Evolutionary conservation across 1,140 invertebrate genomes (phyloP).

Genomic region (Ips nitidus): DNA sequence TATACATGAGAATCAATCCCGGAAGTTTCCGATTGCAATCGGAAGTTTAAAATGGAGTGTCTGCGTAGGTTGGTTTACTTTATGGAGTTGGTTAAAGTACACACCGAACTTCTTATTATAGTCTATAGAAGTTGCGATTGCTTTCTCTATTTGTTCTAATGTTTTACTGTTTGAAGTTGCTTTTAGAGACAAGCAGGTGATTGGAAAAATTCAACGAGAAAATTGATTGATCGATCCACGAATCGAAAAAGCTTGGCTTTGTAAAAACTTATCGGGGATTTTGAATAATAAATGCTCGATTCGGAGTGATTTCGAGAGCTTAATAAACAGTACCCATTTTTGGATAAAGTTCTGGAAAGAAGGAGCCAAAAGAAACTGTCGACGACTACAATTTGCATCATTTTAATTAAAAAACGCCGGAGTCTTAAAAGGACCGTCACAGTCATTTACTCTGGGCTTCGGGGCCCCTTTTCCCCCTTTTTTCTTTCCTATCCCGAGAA

Average conservation of each 20-base stretch:
- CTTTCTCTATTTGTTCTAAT: neutral
- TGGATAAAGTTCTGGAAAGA: conserved; percentile 1
- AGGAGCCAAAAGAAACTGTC: conserved; percentile 5
- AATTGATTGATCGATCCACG: neutral
- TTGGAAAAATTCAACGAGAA: neutral
- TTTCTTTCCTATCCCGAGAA: conserved; percentile 7
- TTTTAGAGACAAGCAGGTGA: neutral
- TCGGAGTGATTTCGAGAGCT: conserved; percentile 13
- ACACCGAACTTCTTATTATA: neutral
- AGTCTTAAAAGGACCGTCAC: conserved; percentile 17
- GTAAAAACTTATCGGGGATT: conserved; percentile 11
- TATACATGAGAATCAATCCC: neutral
- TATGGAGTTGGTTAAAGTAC: conserved; percentile 1
- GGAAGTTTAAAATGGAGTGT: conserved; percentile 1
- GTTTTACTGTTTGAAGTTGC: neutral
- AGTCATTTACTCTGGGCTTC: conserved; percentile 17
- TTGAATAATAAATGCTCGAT: conserved; percentile 22
- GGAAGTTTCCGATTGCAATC: conserved; percentile 1
- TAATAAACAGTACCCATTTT: conserved; percentile 25
- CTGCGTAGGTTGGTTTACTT: neutral
- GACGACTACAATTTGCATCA: conserved; percentile 22
- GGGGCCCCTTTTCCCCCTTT: conserved; percentile 11
- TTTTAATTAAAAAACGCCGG: conserved; percentile 21
- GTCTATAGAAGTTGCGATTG: neutral
- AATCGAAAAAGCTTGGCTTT: too few species aligned